phyloP scores from a whole-genome alignment of 2,888 invertebrate species.

The Pseudanteris insignis region DNA sequence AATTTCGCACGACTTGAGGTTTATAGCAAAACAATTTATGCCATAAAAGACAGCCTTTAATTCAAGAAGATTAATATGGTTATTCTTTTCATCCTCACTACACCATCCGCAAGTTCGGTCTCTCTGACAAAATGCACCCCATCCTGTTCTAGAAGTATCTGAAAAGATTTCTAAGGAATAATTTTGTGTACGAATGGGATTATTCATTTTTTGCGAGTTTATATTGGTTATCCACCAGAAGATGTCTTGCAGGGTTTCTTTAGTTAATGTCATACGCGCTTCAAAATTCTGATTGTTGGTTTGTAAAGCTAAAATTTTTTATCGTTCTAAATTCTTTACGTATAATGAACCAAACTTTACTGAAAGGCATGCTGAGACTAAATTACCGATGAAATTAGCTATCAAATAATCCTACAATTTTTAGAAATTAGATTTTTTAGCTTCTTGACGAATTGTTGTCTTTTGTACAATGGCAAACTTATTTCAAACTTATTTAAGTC shows the following conservation, averaged over 20 bases:
- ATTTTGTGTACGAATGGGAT: background rate
- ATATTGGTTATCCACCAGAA: constrained; percentile 2
- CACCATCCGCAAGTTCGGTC: constrained; percentile 2
- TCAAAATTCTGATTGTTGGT: background rate
- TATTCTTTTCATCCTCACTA: constrained; percentile 8
- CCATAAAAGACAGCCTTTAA: background rate
- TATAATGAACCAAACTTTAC: constrained; percentile 14
- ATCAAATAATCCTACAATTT: background rate
- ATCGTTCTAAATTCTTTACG: constrained; percentile 8
- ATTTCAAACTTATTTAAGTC: constrained; percentile 1
- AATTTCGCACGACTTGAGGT: background rate
- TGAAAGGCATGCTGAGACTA: constrained; percentile 24
- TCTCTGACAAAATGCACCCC: background rate
- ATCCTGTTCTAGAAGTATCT: background rate
- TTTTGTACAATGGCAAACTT: constrained; percentile 17
- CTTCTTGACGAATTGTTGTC: background rate
- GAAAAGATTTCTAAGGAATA: constrained; percentile 16
- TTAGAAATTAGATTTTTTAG: background rate
- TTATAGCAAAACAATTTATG: constrained; percentile 29
- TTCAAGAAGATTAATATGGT: constrained; percentile 38
- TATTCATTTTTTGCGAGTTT: background rate
- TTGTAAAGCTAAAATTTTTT: constrained; percentile 1
- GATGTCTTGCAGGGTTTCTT: background rate
- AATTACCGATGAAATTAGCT: constrained; percentile 24
- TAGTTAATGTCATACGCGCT: background rate